Evolutionary conservation across 2,113 vertebrate species (phyloP).

Genomic region (Lepus americanus): DNA sequence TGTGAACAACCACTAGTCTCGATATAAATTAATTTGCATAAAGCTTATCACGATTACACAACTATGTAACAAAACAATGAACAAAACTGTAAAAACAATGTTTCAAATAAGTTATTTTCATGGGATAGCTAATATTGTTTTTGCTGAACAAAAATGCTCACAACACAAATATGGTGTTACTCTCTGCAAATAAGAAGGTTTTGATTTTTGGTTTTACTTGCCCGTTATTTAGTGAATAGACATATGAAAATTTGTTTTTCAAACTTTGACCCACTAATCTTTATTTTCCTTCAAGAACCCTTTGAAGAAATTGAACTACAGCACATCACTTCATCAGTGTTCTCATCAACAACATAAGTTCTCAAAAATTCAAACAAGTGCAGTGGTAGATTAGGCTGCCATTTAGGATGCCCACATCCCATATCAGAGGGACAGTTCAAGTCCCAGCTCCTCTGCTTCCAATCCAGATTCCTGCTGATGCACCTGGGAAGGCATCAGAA

Average conservation of each 20-base stretch:
- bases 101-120: conserved; percentile 65
- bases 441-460: no score
- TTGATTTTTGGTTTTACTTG: neutral
- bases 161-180: neutral
- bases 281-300: conserved; percentile 62
- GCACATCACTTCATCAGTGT: conserved; percentile 21
- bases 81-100: conserved; percentile 31
- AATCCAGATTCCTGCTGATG: no score
- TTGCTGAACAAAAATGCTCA: conserved; percentile 39
- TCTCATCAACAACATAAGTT: neutral
- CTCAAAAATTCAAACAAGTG: neutral
- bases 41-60: neutral
- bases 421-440: no score
- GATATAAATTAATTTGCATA: conserved; percentile 39
- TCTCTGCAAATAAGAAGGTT: neutral
- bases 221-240: neutral
- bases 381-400: no score
- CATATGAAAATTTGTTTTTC: conserved; percentile 20
- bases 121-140: conserved; percentile 15
- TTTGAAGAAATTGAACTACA: conserved; percentile 34
- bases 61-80: conserved; percentile 41
- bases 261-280: conserved; percentile 2
- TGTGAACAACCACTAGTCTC: neutral
- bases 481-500: no score
- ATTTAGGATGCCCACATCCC: no score